Base-by-base conservation (phyloP, 2,113 vertebrate genomes). In the Brachypodius melanocephalos region DNA sequence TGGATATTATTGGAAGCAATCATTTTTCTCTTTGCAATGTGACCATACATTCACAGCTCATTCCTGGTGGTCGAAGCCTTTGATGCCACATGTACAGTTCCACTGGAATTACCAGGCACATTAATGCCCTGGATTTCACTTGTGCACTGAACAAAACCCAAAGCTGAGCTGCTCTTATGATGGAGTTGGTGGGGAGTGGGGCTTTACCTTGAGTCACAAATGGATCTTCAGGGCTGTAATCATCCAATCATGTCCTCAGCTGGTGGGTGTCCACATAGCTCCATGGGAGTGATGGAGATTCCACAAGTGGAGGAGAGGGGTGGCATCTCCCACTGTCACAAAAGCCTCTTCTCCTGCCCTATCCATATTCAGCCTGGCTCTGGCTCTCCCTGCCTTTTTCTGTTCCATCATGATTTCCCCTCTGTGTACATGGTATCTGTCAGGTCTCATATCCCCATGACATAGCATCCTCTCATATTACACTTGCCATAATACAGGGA, bases 401-500 rank as follows among this genome's bases (percentile, higher is more conserved):
- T 51, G 14, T 84, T 69, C 8, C 61, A 42, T 36, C 36, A 0
- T 9, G 54, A 62, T 95, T 77, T 95, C 51, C 26, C 40, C 75
- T 78, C 71, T 51, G 61, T 5, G 12, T 49, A 72, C 55, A 61
- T 38, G 2, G 1, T 22, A 32, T 81, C 92, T 96, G 93, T 95
- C 96, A 96, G 96, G 81, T 91, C 67, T 85, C 74, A 57, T 77
- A 93, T 92, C 84, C 86, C 85, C 57, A 5, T 95, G 96, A 95
- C 97, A 97, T 52, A 92, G 86, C 96, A 90, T 89, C 96, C 84
- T 86, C 96, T 97, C 88, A n/a, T 66, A 93, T 96, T 96, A 74
- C 73, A 89, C 93, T 97, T 93, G 88, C 92, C 94, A 97, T 97
- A 95, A 52, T 71, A 93, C 85, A 90, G 94, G 68, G 86, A 95